A percentile compares a stretch with the other conserved stretches of the same genome.
Evolutionary conservation across 2,113 vertebrate species (phyloP).

Genomic region (Eira barbara): DNA sequence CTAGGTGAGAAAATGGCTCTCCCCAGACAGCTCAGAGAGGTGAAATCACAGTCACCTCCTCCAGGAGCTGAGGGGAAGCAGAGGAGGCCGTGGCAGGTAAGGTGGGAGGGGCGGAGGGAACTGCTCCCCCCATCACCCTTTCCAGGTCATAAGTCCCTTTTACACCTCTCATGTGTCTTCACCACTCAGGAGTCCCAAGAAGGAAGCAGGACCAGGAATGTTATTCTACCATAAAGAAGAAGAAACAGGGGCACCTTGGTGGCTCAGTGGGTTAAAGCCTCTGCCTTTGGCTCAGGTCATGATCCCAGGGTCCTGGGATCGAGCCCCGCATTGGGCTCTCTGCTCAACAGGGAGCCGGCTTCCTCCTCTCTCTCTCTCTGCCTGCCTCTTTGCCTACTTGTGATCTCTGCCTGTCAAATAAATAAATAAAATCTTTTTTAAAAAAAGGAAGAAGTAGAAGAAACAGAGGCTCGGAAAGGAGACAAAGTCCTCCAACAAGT

Average conservation of each 20-base stretch:
- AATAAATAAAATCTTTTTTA: too few species aligned
- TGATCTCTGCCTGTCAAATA: too few species aligned
- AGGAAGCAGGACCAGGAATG: background rate
- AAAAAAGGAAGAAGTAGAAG: background rate
- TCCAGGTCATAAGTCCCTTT: background rate
- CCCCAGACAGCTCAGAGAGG: background rate
- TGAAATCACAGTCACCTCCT: background rate
- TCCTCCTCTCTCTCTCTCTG: too few species aligned
- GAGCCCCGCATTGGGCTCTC: too few species aligned
- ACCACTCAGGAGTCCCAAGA: background rate
- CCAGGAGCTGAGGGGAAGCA: background rate
- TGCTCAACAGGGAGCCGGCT: too few species aligned
- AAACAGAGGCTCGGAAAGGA: background rate
- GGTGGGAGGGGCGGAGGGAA: background rate
- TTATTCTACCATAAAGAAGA: background rate
- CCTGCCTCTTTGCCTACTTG: too few species aligned
- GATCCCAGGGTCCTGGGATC: too few species aligned
- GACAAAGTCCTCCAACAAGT: background rate
- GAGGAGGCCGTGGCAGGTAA: background rate
- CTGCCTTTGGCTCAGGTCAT: too few species aligned
- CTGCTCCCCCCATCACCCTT: background rate
- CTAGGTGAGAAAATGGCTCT: background rate
- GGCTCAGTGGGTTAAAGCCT: too few species aligned
- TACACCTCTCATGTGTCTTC: background rate
- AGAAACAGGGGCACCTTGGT: too few species aligned